phyloP scores from a whole-genome alignment of 2,113 vertebrate species.

The Peromyscus maniculatus region DNA sequence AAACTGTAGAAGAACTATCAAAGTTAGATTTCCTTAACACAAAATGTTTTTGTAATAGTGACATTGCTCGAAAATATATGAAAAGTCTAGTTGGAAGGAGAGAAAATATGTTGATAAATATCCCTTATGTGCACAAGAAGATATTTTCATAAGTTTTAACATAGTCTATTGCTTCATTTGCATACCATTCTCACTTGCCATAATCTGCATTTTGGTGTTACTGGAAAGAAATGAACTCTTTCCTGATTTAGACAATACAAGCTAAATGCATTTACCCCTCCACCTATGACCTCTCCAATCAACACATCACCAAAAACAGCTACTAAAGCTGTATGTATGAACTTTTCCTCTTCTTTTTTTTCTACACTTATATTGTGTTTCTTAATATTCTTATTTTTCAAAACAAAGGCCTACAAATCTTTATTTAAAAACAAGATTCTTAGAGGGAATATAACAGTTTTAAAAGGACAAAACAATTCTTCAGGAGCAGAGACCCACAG shows the following conservation, averaged over 20 bases:
- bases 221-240: not conserved
- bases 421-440: not conserved
- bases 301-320: not conserved
- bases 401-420: not conserved
- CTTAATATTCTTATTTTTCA: constrained; percentile 19
- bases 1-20: not conserved
- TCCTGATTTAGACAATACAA: not conserved
- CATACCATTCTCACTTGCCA: not conserved
- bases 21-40: not conserved
- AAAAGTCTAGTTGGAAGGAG: not conserved
- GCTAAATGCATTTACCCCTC: not conserved
- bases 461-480: not conserved
- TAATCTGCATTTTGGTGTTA: not conserved
- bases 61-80: not conserved
- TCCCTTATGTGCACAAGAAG: not conserved
- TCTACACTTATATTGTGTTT: not conserved
- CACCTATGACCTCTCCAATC: not conserved
- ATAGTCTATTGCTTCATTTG: not conserved
- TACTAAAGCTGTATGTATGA: not conserved
- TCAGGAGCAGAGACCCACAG: not conserved
- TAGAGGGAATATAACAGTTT: not conserved
- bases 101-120: not conserved
- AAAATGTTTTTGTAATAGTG: not conserved
- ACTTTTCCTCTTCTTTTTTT: not conserved
- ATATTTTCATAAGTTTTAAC: not conserved